Base-by-base conservation (phyloP, 2,797 vertebrate genomes). In the Phoxinus dragarum region DNA sequence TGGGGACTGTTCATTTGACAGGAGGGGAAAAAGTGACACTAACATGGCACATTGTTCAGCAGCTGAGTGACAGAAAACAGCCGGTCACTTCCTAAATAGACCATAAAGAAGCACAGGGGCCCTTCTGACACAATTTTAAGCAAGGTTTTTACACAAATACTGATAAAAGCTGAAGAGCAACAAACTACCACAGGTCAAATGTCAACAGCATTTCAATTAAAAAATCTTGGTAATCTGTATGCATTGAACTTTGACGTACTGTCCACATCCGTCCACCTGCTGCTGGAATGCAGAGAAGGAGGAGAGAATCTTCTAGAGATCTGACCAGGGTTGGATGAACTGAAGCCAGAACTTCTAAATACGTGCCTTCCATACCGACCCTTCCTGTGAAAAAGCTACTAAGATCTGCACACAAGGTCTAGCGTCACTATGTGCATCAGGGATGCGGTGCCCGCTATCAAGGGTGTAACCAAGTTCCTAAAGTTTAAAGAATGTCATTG, bases 11-110 rank as follows among this genome's bases (percentile, higher is more conserved):
- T 72, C 56, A 31, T 76, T 81, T 74, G 52, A 77, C 23, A 67
- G 38, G 59, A 54, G 27, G 66, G 52, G 86, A 86, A 88, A 76
- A 90, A 82, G 86, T 94, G 86, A 88, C 94, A 92, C 88, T 84
- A 77, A 87, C 52, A 67, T 86, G 91, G 86, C 88, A 93, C 89
- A 95, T 94, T 94, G 91, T 88, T 73, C 79, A 87, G 81, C 54
- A 59, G 56, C 54, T 83, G 69, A 84, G 74, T 56, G 85, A 86
- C 81, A 80, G 44, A 78, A 80, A 86, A 52, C 68, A 87, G 80
- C 68, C 49, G 68, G 83, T 52, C 64, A 82, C 52, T 84, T 84
- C 69, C 69, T 86, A 84, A 88, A 78, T 67, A 86, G 67, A n/a
- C 38, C 76, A 79, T 23, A 61, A n/a, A 59, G 67, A 5, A 73